Evolutionary conservation across 2,888 invertebrate species (phyloP).

Genomic region (Pasiphila rectangulata): DNA sequence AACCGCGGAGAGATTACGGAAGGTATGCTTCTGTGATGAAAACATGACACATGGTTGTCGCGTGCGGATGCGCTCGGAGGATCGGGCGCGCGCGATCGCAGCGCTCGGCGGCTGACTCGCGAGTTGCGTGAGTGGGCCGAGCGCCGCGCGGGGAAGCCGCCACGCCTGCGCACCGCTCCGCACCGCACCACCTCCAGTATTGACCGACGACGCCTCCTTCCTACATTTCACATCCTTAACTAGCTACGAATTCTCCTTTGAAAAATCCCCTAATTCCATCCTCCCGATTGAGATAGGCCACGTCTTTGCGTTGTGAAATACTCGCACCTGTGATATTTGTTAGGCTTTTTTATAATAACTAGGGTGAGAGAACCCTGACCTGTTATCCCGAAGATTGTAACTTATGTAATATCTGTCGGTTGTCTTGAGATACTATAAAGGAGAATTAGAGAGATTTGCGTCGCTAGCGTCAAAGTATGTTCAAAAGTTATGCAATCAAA

Average conservation of each 20-base stretch:
- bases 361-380: slow-evolving; percentile 1
- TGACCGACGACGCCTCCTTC: slow-evolving; percentile 80
- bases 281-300: slow-evolving; percentile 69
- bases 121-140: slow-evolving; percentile 72
- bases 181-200: slow-evolving; percentile 78
- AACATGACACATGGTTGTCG: slow-evolving; percentile 76
- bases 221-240: slow-evolving; percentile 79
- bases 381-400: slow-evolving; percentile 11
- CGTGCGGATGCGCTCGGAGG: slow-evolving; percentile 49
- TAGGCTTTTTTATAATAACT: slow-evolving; percentile 11
- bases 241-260: slow-evolving; percentile 74
- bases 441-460: slow-evolving; percentile 21
- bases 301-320: slow-evolving; percentile 52
- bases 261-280: slow-evolving; percentile 73
- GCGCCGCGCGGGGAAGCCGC: slow-evolving; percentile 51
- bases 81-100: slow-evolving; percentile 65
- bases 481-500: slow-evolving; percentile 35
- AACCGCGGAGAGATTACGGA: slow-evolving; percentile 42
- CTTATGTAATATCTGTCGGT: slow-evolving; percentile 9
- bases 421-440: slow-evolving; percentile 7
- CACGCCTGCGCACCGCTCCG: slow-evolving; percentile 72
- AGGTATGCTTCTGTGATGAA: slow-evolving; percentile 69
- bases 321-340: slow-evolving; percentile 34
- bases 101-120: slow-evolving; percentile 76
- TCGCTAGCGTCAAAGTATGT: slow-evolving; percentile 25